Percentiles rank a stretch among this genome's conserved stretches.
Evolutionary conservation across 2,888 invertebrate genomes (phyloP).

Genomic region (Hydraecia micacea): DNA sequence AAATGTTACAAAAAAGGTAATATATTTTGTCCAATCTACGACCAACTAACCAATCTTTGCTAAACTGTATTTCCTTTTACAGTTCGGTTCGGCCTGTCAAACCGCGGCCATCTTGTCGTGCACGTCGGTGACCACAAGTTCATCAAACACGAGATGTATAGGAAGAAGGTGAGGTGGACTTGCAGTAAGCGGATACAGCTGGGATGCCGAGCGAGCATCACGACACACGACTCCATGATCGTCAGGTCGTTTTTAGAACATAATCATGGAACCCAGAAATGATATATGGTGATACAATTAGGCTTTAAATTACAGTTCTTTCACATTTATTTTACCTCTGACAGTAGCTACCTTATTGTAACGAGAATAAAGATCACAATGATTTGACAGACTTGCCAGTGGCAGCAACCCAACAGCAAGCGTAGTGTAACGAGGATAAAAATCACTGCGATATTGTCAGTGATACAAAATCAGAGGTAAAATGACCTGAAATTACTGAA

Average conservation of each 20-base stretch:
- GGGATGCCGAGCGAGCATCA: constrained; percentile 83
- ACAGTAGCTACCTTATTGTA: neutral
- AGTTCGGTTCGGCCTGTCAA: constrained; percentile 84
- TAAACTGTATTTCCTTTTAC: constrained; percentile 62
- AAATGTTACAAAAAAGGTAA: neutral
- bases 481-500: neutral
- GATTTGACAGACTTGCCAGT: neutral
- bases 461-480: neutral
- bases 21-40: neutral
- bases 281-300: constrained; percentile 9
- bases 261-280: constrained; percentile 73
- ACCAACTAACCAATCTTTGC: constrained; percentile 24
- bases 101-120: constrained; percentile 82
- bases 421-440: too few relatives aligned
- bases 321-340: neutral
- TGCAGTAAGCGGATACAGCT: constrained; percentile 80
- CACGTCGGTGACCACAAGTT: constrained; percentile 82
- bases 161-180: constrained; percentile 84
- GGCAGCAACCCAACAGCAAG: neutral
- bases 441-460: neutral
- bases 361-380: neutral
- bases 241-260: constrained; percentile 81
- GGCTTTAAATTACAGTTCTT: neutral
- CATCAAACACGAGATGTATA: constrained; percentile 85
- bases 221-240: constrained; percentile 76